phyloP scores from a whole-genome alignment of 1,140 invertebrate species.

The Zaprionus capensis region DNA sequence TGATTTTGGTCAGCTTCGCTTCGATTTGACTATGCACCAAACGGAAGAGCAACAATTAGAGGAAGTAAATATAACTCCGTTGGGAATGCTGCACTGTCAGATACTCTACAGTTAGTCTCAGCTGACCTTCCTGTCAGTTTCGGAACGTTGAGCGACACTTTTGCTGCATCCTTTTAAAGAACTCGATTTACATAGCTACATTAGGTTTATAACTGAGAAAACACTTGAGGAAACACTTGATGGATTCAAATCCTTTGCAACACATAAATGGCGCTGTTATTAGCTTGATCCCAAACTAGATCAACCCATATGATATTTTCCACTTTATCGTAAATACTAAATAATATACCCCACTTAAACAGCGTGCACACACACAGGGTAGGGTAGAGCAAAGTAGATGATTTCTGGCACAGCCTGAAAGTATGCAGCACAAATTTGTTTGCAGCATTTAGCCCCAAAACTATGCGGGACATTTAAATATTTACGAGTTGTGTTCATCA shows the following conservation, averaged over 20 bases:
- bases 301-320: too few relatives aligned
- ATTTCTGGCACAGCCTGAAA: slow-evolving; percentile 30
- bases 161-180: too few relatives aligned
- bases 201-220: not conserved
- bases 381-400: not conserved
- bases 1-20: slow-evolving; percentile 22
- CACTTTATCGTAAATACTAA: too few relatives aligned
- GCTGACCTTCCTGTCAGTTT: too few relatives aligned
- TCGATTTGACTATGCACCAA: slow-evolving; percentile 28
- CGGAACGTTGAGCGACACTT: too few relatives aligned
- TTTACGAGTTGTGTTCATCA: slow-evolving; percentile 19
- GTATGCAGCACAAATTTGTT: slow-evolving; percentile 42
- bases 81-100: not conserved
- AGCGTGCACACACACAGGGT: not conserved
- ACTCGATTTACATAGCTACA: too few relatives aligned
- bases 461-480: slow-evolving; percentile 45
- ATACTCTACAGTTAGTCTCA: not conserved
- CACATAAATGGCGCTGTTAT: too few relatives aligned
- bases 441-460: slow-evolving; percentile 39
- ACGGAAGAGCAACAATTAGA: slow-evolving; percentile 7
- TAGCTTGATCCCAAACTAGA: not conserved
- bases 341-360: not conserved
- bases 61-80: not conserved
- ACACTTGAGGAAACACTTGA: too few relatives aligned
- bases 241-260: too few relatives aligned